A percentile compares a stretch with the other conserved stretches of the same genome.
These are phyloP conservation scores for Vireo altiloquus DNA, from an alignment of 2,113 vertebrate species.

Conservation along the genomic window DNA sequence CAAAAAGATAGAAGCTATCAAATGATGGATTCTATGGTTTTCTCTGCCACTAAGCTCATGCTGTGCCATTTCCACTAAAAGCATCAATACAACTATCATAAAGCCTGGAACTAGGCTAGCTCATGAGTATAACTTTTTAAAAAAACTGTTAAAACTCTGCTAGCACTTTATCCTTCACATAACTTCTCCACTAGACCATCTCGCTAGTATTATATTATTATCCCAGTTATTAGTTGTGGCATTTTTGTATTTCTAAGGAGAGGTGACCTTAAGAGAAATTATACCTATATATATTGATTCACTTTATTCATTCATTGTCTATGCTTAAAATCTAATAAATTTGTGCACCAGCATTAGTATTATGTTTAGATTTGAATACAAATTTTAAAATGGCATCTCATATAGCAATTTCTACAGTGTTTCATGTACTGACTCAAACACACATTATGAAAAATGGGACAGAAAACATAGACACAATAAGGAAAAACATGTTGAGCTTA, in stretches of 20 bases:
- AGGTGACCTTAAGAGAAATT: neutral
- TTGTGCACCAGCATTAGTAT: neutral
- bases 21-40: neutral
- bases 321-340: neutral
- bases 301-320: neutral
- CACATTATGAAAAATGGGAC: neutral
- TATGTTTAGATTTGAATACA: neutral
- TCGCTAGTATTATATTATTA: neutral
- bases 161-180: neutral
- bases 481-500: neutral
- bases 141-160: neutral
- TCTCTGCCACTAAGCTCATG: neutral
- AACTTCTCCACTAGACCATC: neutral
- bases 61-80: neutral
- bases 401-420: neutral
- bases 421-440: neutral
- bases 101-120: neutral
- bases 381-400: neutral
- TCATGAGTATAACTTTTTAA: neutral
- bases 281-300: neutral
- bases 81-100: neutral
- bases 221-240: neutral
- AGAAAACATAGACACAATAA: neutral
- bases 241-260: neutral
- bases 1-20: neutral